Evolutionary conservation across 2,113 vertebrate genomes (phyloP).

Genomic region (Chauna torquata): DNA sequence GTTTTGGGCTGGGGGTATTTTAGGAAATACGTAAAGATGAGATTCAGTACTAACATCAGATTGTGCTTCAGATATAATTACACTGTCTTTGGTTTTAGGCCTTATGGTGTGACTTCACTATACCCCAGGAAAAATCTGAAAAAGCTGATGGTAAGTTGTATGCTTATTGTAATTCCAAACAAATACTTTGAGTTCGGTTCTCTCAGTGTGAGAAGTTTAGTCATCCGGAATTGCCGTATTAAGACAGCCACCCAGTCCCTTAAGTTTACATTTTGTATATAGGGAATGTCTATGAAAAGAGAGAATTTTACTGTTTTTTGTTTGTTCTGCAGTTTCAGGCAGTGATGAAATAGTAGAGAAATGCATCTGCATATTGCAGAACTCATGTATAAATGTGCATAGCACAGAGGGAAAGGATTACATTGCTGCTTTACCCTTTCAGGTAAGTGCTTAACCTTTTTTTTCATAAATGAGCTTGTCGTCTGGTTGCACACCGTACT

Average conservation of each 20-base stretch:
- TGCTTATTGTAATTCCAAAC: background rate
- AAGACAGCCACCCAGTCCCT: background rate
- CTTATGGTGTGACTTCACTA: slow-evolving; percentile 93
- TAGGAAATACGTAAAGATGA: accelerated
- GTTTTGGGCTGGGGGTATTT: background rate
- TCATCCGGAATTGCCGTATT: background rate
- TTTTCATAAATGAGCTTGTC: background rate
- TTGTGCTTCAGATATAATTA: background rate
- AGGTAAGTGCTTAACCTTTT: slow-evolving; percentile 75
- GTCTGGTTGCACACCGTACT: accelerated
- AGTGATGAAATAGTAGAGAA: slow-evolving; percentile 75
- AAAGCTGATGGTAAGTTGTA: slow-evolving; percentile 79
- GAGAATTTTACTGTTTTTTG: background rate
- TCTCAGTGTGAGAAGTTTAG: background rate
- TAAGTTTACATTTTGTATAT: background rate
- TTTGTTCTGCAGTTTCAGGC: background rate
- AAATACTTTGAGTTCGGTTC: background rate
- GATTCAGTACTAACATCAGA: accelerated
- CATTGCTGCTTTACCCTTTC: slow-evolving; percentile 93
- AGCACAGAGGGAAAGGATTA: slow-evolving; percentile 94
- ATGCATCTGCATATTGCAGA: slow-evolving; percentile 93
- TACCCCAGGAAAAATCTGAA: slow-evolving; percentile 81
- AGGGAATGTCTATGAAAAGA: background rate
- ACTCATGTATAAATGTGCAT: slow-evolving; percentile 93
- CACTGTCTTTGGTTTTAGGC: slow-evolving; percentile 79